Base-by-base conservation (phyloP, 2,113 vertebrate genomes). In the Dolichallabes microphthalmus region DNA sequence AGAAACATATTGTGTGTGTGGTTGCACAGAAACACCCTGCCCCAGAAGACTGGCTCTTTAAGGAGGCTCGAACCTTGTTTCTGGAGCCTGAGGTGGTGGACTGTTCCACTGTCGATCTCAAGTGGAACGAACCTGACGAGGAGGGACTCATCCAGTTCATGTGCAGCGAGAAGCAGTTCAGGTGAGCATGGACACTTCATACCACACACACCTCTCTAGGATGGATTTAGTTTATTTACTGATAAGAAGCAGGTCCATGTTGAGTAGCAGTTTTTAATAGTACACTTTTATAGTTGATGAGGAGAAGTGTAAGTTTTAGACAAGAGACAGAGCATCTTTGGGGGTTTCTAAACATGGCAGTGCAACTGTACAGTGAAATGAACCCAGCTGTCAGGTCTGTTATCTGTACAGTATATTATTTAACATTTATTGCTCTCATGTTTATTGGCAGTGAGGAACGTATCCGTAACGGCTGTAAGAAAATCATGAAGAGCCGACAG, bases 161-260 rank as follows among this genome's bases (percentile, higher is more conserved):
- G 96, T 98, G 97, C 0, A 91, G 87, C 0, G 98, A 99, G 88
- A 99, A 99, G 90, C 97, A 99, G 90, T 99, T 98, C 93, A 98
- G 92, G 93, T 94, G 88, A 50, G 35, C 19, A 32, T 14, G 2
- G 69, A 39, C 13, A 30, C 61, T 1, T 60, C 77, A 32, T 11
- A 19, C 30, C 19, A 39, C 30, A 8, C 1, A 7, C 1, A 68
- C 45, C 25, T 82, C 80, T 57, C 53, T 9, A 20, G 2, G n/a
- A 78, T 11, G 30, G 57, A 22, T 79, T 39, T 11, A 39, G 76
- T 25, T 32, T 32, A 32, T 57, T 79, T 12, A 60, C 57, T 22
- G 55, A 9, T 32, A 15, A 32, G 66, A 32, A 19, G 17, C 64
- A 19, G 30, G 6, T 7, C 8, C 11, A 57, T 60, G 25, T 58